Percentiles rank a stretch among this genome's conserved stretches.
Conservation (phyloP, 1,140 invertebrate genomes). For the Conus betulinus region DNA sequence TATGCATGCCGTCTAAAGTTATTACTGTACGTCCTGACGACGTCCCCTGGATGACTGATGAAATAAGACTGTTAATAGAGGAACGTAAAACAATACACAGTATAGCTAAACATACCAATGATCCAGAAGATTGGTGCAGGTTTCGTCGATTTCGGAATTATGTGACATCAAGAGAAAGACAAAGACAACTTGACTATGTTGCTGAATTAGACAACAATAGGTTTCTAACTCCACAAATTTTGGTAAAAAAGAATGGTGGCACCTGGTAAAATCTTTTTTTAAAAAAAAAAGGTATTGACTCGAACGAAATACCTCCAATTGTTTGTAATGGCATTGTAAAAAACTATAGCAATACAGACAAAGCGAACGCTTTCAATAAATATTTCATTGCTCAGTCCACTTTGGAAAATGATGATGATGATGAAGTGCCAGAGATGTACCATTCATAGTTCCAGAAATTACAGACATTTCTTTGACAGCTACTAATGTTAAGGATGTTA, state of each 20-base stretch:
- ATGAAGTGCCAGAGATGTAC: not conserved
- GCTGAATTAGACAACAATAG: too few relatives aligned
- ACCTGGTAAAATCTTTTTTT: not conserved
- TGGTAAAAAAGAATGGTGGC: constrained; percentile 1
- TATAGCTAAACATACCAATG: too few relatives aligned
- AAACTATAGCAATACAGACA: not conserved
- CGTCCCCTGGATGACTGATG: not conserved
- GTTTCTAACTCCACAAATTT: not conserved
- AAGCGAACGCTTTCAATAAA: not conserved
- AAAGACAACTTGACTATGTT: too few relatives aligned
- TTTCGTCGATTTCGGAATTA: too few relatives aligned
- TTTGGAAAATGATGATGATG: not conserved
- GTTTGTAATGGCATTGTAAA: not conserved
- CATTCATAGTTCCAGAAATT: too few relatives aligned
- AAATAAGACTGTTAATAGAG: constrained; percentile 6
- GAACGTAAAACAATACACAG: not conserved
- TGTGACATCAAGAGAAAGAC: too few relatives aligned
- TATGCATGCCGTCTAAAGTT: not conserved
- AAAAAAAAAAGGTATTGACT: not conserved
- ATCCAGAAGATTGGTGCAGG: too few relatives aligned
- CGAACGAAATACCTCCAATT: not conserved
- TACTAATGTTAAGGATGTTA: not conserved
- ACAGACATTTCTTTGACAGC: not conserved
- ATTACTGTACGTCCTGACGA: not conserved
- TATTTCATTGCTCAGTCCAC: not conserved